Conservation (phyloP, 35 echinoderm and acorn worm species). For the Ophiothrix spiculata region DNA sequence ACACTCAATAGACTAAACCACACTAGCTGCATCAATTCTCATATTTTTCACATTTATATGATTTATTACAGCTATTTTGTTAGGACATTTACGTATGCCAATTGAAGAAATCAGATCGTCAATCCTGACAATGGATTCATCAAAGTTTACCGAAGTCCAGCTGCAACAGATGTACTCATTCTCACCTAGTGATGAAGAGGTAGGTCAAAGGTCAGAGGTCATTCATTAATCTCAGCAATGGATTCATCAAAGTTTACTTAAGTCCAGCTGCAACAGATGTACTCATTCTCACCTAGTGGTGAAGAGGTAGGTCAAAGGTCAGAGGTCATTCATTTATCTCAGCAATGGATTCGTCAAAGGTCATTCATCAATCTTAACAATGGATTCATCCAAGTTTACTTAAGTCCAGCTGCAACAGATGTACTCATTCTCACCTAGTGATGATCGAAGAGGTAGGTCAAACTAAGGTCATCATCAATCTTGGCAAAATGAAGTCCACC, state of each 20-base stretch:
- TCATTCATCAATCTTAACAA: slow-evolving; percentile 68
- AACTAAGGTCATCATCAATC: no score
- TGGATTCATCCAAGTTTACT: slow-evolving; percentile 61
- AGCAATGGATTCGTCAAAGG: no score
- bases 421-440: slow-evolving; percentile 59
- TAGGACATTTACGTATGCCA: slow-evolving; percentile 76
- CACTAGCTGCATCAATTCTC: no score
- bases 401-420: slow-evolving; percentile 82
- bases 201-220: slow-evolving; percentile 25
- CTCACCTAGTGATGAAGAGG: slow-evolving; percentile 76
- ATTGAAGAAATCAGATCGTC: slow-evolving; percentile 76
- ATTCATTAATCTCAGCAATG: slow-evolving; percentile 75
- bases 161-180: slow-evolving; percentile 73
- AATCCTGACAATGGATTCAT: slow-evolving; percentile 71
- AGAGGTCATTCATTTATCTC: no score
- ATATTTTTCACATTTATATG: not conserved
- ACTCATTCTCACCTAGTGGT: slow-evolving; percentile 61
- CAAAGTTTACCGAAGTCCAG: slow-evolving; percentile 61
- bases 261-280: slow-evolving; percentile 80
- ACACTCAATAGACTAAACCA: no score
- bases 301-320: slow-evolving; percentile 51
- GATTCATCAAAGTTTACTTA: slow-evolving; percentile 53
- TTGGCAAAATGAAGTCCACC: no score
- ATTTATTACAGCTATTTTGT: slow-evolving; percentile 62
- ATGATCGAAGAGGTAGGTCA: no score